Conservation (phyloP, 1,140 invertebrate species). For the Drosophila pachea region DNA sequence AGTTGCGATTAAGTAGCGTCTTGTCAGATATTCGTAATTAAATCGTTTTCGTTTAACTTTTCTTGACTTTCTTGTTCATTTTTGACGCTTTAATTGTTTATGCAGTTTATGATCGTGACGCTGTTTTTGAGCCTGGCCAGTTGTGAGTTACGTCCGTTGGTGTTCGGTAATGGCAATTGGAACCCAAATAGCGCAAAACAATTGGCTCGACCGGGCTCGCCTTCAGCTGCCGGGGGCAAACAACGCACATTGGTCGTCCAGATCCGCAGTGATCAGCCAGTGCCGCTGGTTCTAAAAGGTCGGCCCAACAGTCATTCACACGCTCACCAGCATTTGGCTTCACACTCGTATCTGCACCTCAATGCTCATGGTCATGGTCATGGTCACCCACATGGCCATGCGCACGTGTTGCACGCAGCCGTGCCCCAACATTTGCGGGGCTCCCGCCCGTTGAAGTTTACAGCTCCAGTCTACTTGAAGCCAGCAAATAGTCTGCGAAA, state of each 20-base stretch:
- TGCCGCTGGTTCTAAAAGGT: slow-evolving; percentile 68
- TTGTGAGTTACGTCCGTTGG: slow-evolving; percentile 62
- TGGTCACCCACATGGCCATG: slow-evolving; percentile 39
- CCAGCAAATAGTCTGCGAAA: slow-evolving; percentile 46
- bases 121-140: slow-evolving; percentile 45
- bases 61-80: slow-evolving; percentile 24
- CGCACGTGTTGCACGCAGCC: slow-evolving; percentile 44
- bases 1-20: slow-evolving; percentile 40
- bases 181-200: slow-evolving; percentile 64
- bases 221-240: slow-evolving; percentile 31
- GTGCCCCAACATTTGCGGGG: slow-evolving; percentile 47
- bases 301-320: slow-evolving; percentile 49
- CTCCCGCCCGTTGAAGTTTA: slow-evolving; percentile 57
- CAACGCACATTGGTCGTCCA: slow-evolving; percentile 71
- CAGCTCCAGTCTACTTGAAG: slow-evolving; percentile 62
- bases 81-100: slow-evolving; percentile 28
- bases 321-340: slow-evolving; percentile 40
- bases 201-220: slow-evolving; percentile 21
- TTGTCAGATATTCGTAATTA: slow-evolving; percentile 49
- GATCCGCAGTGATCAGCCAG: slow-evolving; percentile 75
- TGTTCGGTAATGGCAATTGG: slow-evolving; percentile 53
- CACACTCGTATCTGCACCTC: slow-evolving; percentile 12
- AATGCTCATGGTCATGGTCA: slow-evolving; percentile 42
- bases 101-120: slow-evolving; percentile 44
- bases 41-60: slow-evolving; percentile 24